phyloP scores from a whole-genome alignment of 2,113 vertebrate genomes.

The Lepus europaeus region DNA sequence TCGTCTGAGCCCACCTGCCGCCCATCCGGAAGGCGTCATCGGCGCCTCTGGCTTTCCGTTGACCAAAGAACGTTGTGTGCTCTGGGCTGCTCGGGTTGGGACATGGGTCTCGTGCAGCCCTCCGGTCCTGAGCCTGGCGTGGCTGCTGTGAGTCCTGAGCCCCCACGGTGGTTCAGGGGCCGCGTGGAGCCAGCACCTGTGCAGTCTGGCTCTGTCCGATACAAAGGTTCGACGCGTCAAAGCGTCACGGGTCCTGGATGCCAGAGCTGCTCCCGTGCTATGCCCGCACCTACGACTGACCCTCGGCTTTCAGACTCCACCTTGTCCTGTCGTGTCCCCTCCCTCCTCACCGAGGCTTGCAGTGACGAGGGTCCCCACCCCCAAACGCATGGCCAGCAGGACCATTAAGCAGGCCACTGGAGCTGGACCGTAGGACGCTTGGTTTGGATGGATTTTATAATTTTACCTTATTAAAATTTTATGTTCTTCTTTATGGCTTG shows the following conservation, averaged over 20 bases:
- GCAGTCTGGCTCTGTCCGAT: constrained; percentile 68
- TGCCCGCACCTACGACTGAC: neutral
- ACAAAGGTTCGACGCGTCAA: constrained; percentile 55
- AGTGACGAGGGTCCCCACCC: neutral
- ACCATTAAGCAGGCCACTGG: neutral
- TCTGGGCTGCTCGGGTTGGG: neutral
- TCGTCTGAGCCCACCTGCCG: neutral
- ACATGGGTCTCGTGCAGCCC: neutral
- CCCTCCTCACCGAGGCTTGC: neutral
- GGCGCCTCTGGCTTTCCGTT: neutral
- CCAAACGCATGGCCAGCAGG: neutral
- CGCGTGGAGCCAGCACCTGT: constrained; percentile 70
- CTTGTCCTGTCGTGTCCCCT: fast-evolving
- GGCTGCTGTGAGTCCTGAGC: neutral
- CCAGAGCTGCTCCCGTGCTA: neutral
- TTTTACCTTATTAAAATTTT: constrained; percentile 40
- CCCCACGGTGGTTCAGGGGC: constrained; percentile 21
- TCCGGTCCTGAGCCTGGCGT: neutral
- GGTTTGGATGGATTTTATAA: neutral
- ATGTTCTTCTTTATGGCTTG: constrained; percentile 19
- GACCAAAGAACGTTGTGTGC: neutral
- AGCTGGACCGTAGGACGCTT: neutral
- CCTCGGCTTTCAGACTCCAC: neutral
- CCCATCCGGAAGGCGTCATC: neutral
- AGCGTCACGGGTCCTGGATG: constrained; percentile 37